Conservation (phyloP, 2,113 vertebrate species). For the Ceyx margarethae region DNA sequence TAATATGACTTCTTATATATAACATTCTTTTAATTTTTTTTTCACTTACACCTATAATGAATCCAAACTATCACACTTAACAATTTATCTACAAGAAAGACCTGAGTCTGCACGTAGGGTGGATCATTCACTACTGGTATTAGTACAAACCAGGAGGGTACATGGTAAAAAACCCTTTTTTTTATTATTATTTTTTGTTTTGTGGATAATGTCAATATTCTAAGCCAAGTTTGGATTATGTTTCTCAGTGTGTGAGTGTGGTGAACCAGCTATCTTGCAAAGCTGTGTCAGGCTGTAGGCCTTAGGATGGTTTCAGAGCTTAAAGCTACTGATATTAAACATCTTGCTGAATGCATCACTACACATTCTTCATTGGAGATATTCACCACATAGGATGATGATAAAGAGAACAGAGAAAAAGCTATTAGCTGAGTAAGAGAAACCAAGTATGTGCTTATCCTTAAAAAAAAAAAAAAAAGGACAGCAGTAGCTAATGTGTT, state of each 20-base stretch:
- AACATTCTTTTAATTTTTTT: neutral
- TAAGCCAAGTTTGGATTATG: neutral
- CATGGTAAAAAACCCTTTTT: neutral
- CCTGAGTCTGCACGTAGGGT: neutral
- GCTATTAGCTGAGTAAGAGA: neutral
- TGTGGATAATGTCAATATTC: rapidly evolving
- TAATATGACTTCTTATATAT: neutral
- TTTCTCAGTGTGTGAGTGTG: neutral
- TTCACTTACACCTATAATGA: neutral
- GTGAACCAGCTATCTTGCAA: neutral
- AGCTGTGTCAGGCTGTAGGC: neutral
- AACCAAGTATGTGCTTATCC: neutral
- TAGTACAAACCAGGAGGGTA: neutral
- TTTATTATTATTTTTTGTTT: neutral
- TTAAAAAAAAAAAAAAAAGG: neutral
- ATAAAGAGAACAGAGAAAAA: neutral
- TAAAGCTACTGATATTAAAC: neutral
- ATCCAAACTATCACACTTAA: neutral
- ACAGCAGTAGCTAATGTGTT: neutral
- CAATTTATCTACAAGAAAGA: neutral
- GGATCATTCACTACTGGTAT: neutral
- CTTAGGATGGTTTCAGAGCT: neutral
- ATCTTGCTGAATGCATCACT: neutral
- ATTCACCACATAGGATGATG: neutral
- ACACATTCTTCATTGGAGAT: neutral